Evolutionary conservation across 2,113 vertebrate species (phyloP).

Genomic region (Pycnonotus jocosus): DNA sequence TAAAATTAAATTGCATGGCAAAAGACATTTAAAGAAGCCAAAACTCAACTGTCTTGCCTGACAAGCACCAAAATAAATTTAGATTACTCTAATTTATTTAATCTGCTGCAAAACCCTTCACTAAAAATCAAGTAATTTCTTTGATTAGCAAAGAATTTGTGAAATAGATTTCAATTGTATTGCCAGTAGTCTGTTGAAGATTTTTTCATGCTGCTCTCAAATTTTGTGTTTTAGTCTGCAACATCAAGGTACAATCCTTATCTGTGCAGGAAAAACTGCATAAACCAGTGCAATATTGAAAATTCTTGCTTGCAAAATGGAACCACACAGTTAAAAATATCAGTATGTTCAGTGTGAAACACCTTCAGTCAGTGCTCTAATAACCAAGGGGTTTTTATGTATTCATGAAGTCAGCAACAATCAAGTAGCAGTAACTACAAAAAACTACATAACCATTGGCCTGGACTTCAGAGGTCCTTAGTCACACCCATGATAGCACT

Average conservation of each 20-base stretch:
- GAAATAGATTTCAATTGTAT: not conserved
- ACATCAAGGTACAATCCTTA: not conserved
- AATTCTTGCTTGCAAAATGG: not conserved
- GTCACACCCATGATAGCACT: not conserved
- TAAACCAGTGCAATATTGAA: not conserved
- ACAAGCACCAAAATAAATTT: not conserved
- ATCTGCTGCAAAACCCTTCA: not conserved
- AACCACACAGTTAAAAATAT: not conserved
- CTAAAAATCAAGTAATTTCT: not conserved
- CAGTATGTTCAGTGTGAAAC: fast-evolving
- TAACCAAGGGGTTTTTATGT: fast-evolving
- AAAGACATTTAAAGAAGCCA: not conserved
- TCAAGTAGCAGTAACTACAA: not conserved
- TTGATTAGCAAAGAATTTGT: not conserved
- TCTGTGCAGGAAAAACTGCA: not conserved
- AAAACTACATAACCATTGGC: not conserved
- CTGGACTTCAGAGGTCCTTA: not conserved
- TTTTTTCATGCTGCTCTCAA: not conserved
- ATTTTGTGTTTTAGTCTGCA: not conserved
- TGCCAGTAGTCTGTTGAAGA: not conserved
- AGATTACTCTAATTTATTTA: not conserved
- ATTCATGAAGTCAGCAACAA: not conserved
- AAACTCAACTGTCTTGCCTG: not conserved
- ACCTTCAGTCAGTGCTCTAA: not conserved
- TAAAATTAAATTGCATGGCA: not conserved